Conservation (phyloP, 1,140 invertebrate genomes). For the Procambarus virginalis region DNA sequence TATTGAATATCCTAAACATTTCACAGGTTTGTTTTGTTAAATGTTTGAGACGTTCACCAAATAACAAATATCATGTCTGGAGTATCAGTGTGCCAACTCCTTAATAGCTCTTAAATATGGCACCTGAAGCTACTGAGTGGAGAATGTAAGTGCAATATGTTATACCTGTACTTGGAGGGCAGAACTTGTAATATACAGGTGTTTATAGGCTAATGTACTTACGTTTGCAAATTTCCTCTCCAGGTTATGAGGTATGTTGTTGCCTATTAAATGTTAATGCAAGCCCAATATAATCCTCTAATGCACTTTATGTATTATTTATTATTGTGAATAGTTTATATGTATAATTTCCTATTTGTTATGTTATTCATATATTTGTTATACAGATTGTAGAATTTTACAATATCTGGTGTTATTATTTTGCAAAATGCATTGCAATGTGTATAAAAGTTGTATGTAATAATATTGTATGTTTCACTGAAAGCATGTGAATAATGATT, state of each 20-base stretch:
- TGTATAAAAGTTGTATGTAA: constrained; percentile 45
- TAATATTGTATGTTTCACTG: constrained; percentile 41
- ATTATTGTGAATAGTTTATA: constrained; percentile 53
- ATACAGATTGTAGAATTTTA: constrained; percentile 22
- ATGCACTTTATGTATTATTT: constrained; percentile 44
- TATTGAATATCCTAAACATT: too few relatives aligned
- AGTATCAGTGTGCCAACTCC: too few relatives aligned
- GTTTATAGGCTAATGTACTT: constrained; percentile 12
- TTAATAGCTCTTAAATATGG: neutral
- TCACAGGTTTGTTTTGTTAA: neutral
- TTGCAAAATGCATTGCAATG: constrained; percentile 27
- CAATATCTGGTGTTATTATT: constrained; percentile 24
- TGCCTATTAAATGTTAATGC: neutral
- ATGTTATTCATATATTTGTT: constrained; percentile 28
- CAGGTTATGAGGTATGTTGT: constrained; percentile 1
- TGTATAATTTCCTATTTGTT: constrained; percentile 41
- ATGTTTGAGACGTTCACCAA: neutral
- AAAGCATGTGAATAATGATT: constrained; percentile 21
- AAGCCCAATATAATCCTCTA: neutral
- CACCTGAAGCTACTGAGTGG: neutral
- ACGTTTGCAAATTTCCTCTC: neutral
- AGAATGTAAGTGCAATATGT: constrained; percentile 49
- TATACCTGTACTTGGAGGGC: constrained; percentile 25
- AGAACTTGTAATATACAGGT: constrained; percentile 30
- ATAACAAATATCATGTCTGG: neutral